Conservation (phyloP, 2,113 vertebrate species). For the Phrynosoma blainvillii region DNA sequence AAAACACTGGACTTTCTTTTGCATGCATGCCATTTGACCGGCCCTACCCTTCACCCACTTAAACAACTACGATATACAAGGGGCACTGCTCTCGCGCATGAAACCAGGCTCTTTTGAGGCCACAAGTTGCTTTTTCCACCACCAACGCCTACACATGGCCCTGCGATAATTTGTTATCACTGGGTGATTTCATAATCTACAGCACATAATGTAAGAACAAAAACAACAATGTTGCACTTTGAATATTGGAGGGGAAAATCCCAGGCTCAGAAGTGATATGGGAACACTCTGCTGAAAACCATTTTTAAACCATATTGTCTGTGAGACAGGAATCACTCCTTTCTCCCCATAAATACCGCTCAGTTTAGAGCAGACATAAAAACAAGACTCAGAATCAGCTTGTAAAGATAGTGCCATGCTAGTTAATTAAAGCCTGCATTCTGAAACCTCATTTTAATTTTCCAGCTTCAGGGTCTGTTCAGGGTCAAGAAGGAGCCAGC, state of each 20-base stretch:
- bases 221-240: slow-evolving; percentile 30
- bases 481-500: neutral
- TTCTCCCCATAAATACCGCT: neutral
- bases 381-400: neutral
- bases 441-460: neutral
- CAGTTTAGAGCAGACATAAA: neutral
- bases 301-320: neutral
- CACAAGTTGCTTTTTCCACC: neutral
- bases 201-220: slow-evolving; percentile 42
- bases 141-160: slow-evolving; percentile 33
- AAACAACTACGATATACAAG: accelerated
- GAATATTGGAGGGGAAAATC: neutral
- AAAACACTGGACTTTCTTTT: neutral
- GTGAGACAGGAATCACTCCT: neutral
- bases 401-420: neutral
- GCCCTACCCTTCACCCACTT: neutral
- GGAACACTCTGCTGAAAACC: neutral
- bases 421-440: neutral
- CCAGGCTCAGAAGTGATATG: slow-evolving; percentile 8
- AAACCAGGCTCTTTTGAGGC: neutral
- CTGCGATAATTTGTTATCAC: slow-evolving; percentile 25
- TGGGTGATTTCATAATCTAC: slow-evolving; percentile 42
- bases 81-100: neutral
- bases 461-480: neutral
- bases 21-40: accelerated